Evolutionary conservation across 1,140 invertebrate genomes (phyloP), one percentile per base, ranked within the genome.

Genomic region (Acromyrmex charruanus): DNA sequence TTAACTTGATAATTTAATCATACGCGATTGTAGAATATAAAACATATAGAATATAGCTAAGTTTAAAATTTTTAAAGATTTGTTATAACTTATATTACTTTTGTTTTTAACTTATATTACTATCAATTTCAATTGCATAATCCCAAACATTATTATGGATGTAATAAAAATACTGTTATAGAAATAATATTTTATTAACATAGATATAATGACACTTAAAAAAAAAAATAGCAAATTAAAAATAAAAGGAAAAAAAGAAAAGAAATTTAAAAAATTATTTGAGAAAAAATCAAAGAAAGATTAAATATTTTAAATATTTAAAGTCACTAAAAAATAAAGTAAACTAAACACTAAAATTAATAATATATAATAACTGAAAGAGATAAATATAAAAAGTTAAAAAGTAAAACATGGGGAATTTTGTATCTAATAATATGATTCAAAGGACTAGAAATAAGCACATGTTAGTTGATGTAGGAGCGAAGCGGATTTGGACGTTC

Each of bases 81-180:
- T 31, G 3, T 39, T 25, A 16, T 9, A 0, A 35, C 2, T 31
- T 16, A 31, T 25, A 31, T 28, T 28, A 28, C 1, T 28, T 28
- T 3, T 28, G 2, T 28, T 28, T 2, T 3, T 28, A 18, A 77
- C 9, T 77, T 28, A 49, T 35, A 18, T 63, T 63, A 44, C 16
- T 49, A 4, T 35, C n/a, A 59, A 63, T 77, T 49, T 77, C 6
- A 28, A 25, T 63, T 77, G 1, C 35, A 77, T 59, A 28, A 39
- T 31, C 5, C 5, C 5, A 16, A 72, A 16, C 49, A 14, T 39
- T 75, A 75, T 39, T 21, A 16, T 14, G 6, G 25, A 35, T 59
- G 12, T 35, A 35, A 39, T 25, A 39, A 39, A 66, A 39, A 44
- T 66, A 39, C 0, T 35, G 4, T 35, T 35, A 35, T 66, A 39